Conservation (phyloP, 2,113 vertebrate species). For the Pampusana beccarii region DNA sequence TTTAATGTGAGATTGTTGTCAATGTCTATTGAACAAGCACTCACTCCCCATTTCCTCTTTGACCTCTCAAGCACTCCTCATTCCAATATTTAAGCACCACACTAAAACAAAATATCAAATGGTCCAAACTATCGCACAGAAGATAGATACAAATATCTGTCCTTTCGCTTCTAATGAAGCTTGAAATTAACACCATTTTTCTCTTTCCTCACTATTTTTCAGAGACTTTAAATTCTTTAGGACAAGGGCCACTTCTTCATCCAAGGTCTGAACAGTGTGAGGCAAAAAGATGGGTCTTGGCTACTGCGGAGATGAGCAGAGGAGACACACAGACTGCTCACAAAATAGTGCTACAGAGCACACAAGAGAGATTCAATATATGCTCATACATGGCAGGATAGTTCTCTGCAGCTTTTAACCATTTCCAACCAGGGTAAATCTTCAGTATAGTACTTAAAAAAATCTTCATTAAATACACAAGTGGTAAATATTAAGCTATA, state of each 20-base stretch:
- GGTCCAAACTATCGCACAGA: neutral
- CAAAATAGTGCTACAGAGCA: neutral
- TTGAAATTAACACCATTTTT: conserved; percentile 31
- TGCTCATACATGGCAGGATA: neutral
- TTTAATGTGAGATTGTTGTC: neutral
- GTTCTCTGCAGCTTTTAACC: neutral
- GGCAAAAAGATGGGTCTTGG: neutral
- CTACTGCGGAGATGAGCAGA: neutral
- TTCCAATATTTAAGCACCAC: neutral
- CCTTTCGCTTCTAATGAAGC: conserved; percentile 29
- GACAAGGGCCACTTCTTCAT: neutral
- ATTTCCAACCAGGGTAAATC: neutral
- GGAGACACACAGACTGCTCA: neutral
- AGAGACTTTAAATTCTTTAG: neutral
- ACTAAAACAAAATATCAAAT: neutral
- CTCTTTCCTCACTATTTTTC: neutral
- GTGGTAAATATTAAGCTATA: neutral
- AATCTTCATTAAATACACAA: neutral
- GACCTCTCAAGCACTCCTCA: neutral
- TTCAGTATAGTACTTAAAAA: neutral
- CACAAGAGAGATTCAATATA: neutral
- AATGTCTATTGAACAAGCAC: neutral
- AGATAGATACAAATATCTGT: neutral
- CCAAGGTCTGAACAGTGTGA: neutral
- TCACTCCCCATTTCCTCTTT: neutral